These are phyloP conservation scores for Lophochroa leadbeateri DNA, from an alignment of 2,113 vertebrate species.

Conservation along the genomic window DNA sequence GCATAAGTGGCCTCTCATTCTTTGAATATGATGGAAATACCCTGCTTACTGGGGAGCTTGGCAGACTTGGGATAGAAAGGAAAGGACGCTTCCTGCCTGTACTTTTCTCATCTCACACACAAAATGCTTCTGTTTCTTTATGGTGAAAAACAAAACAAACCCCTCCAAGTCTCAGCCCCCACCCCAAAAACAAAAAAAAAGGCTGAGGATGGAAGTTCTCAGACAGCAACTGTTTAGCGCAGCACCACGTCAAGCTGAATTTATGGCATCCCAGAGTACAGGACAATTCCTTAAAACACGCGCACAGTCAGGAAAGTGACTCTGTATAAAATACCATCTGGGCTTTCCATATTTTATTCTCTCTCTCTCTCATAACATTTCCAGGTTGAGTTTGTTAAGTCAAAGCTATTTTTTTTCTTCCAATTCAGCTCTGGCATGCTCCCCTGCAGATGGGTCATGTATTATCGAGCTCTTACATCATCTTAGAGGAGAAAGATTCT, in stretches of 20 bases:
- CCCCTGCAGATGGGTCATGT: neutral
- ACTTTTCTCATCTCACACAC: neutral
- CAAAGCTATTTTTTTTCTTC: conserved; percentile 1
- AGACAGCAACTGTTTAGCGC: neutral
- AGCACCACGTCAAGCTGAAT: neutral
- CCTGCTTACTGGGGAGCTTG: rapidly evolving
- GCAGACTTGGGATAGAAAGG: neutral
- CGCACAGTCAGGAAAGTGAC: conserved; percentile 18
- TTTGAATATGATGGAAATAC: neutral
- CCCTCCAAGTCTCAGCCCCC: neutral
- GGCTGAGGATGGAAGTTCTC: neutral
- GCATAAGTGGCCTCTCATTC: neutral
- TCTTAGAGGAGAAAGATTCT: neutral
- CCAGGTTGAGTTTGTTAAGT: conserved; percentile 40
- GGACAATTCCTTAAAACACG: conserved; percentile 49
- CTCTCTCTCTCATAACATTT: neutral
- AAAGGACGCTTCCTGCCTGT: neutral
- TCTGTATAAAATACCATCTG: conserved; percentile 43
- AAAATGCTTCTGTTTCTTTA: neutral
- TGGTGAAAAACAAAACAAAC: neutral
- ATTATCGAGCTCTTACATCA: conserved; percentile 4
- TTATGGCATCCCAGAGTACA: conserved; percentile 30
- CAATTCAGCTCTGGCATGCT: neutral
- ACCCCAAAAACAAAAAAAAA: neutral
- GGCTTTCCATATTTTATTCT: conserved; percentile 49